Evolutionary conservation across 1,140 invertebrate genomes (phyloP), one percentile per base, ranked within the genome.

Genomic region (Hypothenemus hampei): DNA sequence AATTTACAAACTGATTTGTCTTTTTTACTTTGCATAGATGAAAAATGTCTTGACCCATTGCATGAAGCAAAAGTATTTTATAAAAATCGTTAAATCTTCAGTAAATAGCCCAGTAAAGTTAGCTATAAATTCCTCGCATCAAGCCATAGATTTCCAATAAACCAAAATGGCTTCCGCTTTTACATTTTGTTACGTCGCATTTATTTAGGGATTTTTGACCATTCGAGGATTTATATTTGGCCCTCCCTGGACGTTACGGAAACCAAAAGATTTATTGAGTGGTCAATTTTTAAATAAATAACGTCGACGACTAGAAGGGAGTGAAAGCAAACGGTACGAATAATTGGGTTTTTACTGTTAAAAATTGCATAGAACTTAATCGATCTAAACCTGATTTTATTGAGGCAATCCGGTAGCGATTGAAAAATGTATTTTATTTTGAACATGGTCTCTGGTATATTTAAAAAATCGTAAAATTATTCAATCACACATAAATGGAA

Each of bases 161-260:
- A 59, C 51, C 35, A 51, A 59, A 53, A 59, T 59, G 57, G 57
- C 57, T 59, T 55, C 57, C 51, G 57, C 51, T 55, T 45, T 58
- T 59, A 59, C 60, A 59, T 62, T 62, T 62, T 56, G 53, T 50
- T 56, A 57, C 50, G 50, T 45, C 59, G 55, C 49, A 52, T 56
- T 62, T 62, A 62, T 62, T 62, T 56, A 56, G 49, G 60, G 39
- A 62, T 62, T 62, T 59, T 62, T 55, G 57, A 59, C 56, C 51
- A 45, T 24, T 24, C 46, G 15, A 46, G 41, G 48, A 58, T 58
- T 58, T 58, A 58, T 58, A 40, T 16, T n/a, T 19, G 45, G 45
- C 11, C 54, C 35, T 26, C 36, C 45, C 26, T 37, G 39, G 36
- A 49, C 22, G 35, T 22, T 40, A 46, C 47, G 45, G 46, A 57